A percentile compares a stretch with the other conserved stretches of the same genome.
Evolutionary conservation across 1,140 invertebrate genomes (phyloP).

Genomic region (Sinonovacula constricta): DNA sequence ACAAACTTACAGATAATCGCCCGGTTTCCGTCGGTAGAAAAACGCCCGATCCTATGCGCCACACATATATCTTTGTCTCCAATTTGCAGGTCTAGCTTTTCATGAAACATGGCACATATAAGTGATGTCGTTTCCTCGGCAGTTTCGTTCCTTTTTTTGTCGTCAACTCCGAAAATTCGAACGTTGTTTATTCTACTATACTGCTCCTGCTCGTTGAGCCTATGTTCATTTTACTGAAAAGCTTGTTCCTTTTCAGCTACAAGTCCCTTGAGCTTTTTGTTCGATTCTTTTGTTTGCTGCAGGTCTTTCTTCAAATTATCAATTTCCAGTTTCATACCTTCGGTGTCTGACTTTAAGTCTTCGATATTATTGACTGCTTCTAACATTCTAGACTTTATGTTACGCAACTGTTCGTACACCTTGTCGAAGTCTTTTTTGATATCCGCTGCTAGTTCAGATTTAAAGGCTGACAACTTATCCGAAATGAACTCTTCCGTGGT

Average conservation of each 20-base stretch:
- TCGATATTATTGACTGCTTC: background rate
- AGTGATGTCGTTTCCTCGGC: background rate
- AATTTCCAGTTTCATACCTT: background rate
- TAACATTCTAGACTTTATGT: background rate
- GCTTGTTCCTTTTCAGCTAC: background rate
- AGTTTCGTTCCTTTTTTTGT: background rate
- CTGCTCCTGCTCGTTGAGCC: conserved; percentile 9
- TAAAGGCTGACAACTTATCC: background rate
- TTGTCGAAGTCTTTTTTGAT: background rate
- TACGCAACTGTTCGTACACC: background rate
- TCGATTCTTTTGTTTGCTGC: no score
- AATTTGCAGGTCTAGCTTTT: conserved; percentile 5
- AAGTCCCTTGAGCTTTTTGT: background rate
- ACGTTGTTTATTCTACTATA: conserved; percentile 16
- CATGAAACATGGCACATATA: background rate
- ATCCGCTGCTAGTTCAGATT: background rate
- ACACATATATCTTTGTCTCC: background rate
- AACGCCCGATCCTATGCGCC: no score
- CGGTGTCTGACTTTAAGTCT: background rate
- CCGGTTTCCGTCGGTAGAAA: background rate
- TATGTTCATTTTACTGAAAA: background rate
- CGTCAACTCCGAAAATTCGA: conserved; percentile 6
- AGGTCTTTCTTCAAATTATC: background rate
- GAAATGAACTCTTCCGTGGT: background rate
- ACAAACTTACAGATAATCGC: conserved; percentile 20